Base-by-base conservation (phyloP, 2,113 vertebrate genomes). In the Elanus axillaris region DNA sequence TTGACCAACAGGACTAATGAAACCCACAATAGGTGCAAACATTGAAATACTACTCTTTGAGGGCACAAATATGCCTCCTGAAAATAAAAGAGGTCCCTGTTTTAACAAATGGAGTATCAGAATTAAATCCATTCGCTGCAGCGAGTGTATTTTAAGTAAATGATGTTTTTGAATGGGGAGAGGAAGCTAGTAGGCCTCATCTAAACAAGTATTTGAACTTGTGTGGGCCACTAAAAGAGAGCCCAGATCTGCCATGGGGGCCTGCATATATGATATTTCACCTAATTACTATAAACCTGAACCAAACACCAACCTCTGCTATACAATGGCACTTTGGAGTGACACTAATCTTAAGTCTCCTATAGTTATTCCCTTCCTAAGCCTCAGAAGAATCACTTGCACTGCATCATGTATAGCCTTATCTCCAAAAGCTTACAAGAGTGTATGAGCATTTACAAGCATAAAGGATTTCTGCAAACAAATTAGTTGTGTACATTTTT, bases 1-100 rank as follows among this genome's bases (percentile, higher is more conserved):
- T 62, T 73, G 96, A 94, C 67, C 80, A 84, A 94, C 23, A 94
- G 52, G 48, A 97, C 74, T 63, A 97, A 88, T 55, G 40, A 96
- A 94, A 77, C 90, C 94, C 14, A 79, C 27, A 93, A 68, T 13
- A 79, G 8, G 36, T 74, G 48, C 50, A 90, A 93, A 62, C 38
- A 75, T 8, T 86, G 42, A 95, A 95, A 60, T 73, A 89, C 29
- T 69, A 31, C 14, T 85, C 45, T 75, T 74, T 59, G 29, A 91
- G n/a, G 38, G 23, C 19, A 92, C 76, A 89, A 88, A 92, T 36
- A 89, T 40, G 27, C 6, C 47, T 93, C 13, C 38, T 62, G 22
- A 19, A 77, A 86, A 93, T 11, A 60, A 32, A 84, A 90, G 17
- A 84, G 12, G 18, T 63, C 16, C 15, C 4, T 16, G 18, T 82